A percentile compares a stretch with the other conserved stretches of the same genome.
Evolutionary conservation across 92 coral and sea anemone genomes (phyloP).

Genomic region (Heteractis magnifica): DNA sequence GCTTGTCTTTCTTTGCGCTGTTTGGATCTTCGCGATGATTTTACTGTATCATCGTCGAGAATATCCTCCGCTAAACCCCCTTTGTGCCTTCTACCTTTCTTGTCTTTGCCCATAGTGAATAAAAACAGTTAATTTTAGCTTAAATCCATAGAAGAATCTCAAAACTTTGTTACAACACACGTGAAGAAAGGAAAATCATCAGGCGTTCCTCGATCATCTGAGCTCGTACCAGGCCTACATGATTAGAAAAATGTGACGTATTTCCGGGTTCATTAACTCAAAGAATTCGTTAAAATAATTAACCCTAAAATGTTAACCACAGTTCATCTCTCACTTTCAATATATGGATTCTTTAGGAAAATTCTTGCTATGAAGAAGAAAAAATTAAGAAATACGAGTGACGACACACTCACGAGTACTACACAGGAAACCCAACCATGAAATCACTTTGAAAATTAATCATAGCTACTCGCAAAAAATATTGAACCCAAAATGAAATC

Average conservation of each 20-base stretch:
- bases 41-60: constrained; percentile 61
- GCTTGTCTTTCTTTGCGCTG: constrained; percentile 82
- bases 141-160: not conserved
- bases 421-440: constrained; percentile 20
- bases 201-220: constrained; percentile 26
- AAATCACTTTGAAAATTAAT: too few species aligned
- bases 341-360: too few species aligned
- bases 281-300: not conserved
- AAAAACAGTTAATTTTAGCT: not conserved
- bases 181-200: constrained; percentile 23
- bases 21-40: constrained; percentile 62
- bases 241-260: too few species aligned
- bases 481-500: too few species aligned
- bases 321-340: too few species aligned
- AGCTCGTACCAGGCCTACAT: not conserved
- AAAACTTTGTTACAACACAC: constrained; percentile 25
- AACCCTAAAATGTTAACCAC: too few species aligned
- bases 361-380: too few species aligned
- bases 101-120: constrained; percentile 85
- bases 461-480: too few species aligned
- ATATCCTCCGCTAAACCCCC: constrained; percentile 86
- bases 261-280: too few species aligned
- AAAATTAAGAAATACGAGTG: too few species aligned
- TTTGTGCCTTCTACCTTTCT: constrained; percentile 60
- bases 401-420: not conserved